Percentiles rank a stretch among this genome's conserved stretches.
Evolutionary conservation across 2,888 invertebrate species (phyloP).

Genomic region (Fragum fragum): DNA sequence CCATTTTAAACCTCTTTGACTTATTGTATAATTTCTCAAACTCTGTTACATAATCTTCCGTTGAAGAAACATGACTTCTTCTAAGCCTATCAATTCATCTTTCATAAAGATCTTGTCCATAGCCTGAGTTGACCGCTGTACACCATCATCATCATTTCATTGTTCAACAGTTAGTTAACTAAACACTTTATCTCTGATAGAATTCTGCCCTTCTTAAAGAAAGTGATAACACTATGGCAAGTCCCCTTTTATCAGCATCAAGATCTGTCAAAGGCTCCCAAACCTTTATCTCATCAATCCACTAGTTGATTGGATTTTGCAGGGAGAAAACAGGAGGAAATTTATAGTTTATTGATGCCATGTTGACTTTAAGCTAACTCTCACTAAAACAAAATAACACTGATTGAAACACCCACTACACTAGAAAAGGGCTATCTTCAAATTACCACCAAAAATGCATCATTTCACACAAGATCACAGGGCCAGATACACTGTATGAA

Average conservation of each 20-base stretch:
- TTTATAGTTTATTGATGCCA: constrained; percentile 1
- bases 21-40: constrained; percentile 46
- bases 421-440: no score
- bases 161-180: constrained; percentile 40
- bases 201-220: constrained; percentile 42
- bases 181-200: constrained; percentile 45
- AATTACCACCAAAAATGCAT: no score
- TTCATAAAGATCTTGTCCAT: constrained; percentile 48
- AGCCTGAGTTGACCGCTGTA: constrained; percentile 28
- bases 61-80: constrained; percentile 10
- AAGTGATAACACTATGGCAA: constrained; percentile 37
- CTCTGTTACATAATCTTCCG: constrained; percentile 48
- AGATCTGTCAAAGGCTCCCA: constrained; percentile 48
- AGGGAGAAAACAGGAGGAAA: constrained; percentile 30
- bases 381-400: no score
- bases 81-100: constrained; percentile 47
- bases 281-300: constrained; percentile 53
- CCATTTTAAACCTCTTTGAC: constrained; percentile 43
- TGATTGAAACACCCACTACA: no score
- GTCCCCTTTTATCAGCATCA: constrained; percentile 34
- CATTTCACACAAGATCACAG: no score
- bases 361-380: no score
- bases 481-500: no score
- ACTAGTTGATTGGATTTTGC: constrained; percentile 42
- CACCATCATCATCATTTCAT: constrained; percentile 46